Evolutionary conservation across 2,797 vertebrate species (phyloP).

Genomic region (Lindbergichthys nudifrons): DNA sequence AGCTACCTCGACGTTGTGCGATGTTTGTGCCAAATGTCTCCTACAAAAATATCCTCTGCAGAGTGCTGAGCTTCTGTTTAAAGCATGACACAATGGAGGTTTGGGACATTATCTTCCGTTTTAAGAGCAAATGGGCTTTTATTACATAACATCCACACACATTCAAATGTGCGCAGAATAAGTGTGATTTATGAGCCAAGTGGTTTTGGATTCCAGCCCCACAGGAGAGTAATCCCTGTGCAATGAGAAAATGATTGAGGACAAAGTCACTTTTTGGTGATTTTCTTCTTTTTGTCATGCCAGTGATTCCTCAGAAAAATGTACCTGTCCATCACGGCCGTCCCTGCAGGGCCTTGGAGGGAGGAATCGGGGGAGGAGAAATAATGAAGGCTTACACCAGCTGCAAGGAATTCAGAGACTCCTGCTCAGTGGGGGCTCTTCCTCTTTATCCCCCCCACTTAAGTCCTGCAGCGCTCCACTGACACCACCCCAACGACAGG

Average conservation of each 20-base stretch:
- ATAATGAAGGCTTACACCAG: conserved; percentile 69
- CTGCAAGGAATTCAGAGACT: conserved; percentile 64
- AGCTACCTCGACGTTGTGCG: conserved; percentile 29
- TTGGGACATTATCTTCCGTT: conserved; percentile 20
- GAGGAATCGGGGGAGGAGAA: conserved; percentile 54
- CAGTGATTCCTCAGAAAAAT: conserved; percentile 68
- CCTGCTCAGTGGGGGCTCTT: conserved; percentile 48
- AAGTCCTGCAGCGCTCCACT: conserved; percentile 35
- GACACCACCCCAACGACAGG: conserved; percentile 43
- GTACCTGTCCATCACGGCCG: conserved; percentile 73
- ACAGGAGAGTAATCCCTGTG: conserved; percentile 35
- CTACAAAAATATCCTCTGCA: conserved; percentile 18
- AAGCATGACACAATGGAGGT: not conserved
- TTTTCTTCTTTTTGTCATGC: conserved; percentile 55
- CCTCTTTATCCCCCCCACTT: conserved; percentile 53
- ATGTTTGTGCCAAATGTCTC: conserved; percentile 33
- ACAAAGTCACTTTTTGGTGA: conserved; percentile 38
- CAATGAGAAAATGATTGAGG: conserved; percentile 46
- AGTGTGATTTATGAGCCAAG: conserved; percentile 46
- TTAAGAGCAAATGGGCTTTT: conserved; percentile 20
- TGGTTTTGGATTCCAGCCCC: conserved; percentile 41
- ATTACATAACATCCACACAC: conserved; percentile 28
- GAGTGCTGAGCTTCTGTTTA: conserved; percentile 9
- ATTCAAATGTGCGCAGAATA: conserved; percentile 22
- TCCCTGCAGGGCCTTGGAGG: conserved; percentile 52